A percentile compares a stretch with the other conserved stretches of the same genome.
Evolutionary conservation across 2,888 invertebrate species (phyloP).

Genomic region (Norana najaformis): DNA sequence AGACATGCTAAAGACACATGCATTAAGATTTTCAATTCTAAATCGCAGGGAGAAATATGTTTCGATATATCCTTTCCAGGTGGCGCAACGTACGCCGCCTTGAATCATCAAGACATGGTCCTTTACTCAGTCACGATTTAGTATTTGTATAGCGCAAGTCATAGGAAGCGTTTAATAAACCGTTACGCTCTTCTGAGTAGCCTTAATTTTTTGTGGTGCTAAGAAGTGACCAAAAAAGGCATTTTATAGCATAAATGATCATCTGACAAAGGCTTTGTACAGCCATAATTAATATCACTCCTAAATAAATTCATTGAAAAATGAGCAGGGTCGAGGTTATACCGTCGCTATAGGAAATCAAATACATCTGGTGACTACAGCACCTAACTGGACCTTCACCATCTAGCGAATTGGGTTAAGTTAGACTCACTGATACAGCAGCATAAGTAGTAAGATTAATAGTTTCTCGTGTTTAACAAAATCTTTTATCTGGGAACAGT

Average conservation of each 20-base stretch:
- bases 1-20: no score
- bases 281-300: no score
- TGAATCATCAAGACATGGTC: neutral
- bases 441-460: no score
- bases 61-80: neutral
- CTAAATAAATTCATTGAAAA: no score
- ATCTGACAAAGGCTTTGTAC: no score
- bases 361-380: neutral
- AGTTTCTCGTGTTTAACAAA: no score
- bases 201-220: neutral
- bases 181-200: neutral
- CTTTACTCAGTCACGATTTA: neutral
- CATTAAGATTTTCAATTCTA: neutral
- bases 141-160: neutral
- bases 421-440: no score
- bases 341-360: no score
- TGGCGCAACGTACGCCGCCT: neutral
- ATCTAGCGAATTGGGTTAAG: neutral
- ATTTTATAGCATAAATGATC: no score
- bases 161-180: constrained; percentile 3
- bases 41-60: neutral
- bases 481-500: no score
- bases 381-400: neutral
- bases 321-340: no score
- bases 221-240: neutral